Evolutionary conservation across 2,113 vertebrate species (phyloP).

Genomic region (Hippolais icterina): DNA sequence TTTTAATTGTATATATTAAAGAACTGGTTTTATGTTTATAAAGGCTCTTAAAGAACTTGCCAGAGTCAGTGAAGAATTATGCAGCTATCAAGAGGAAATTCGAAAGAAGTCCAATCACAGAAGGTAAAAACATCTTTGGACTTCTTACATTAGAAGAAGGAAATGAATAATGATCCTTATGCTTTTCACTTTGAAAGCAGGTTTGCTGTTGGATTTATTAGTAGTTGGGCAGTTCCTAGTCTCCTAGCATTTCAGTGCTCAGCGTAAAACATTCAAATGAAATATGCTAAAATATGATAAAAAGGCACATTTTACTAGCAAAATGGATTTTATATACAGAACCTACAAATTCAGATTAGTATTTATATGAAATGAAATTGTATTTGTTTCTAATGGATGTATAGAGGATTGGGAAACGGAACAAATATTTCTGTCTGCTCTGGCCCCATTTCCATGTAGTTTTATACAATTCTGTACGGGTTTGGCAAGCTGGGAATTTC

Average conservation of each 20-base stretch:
- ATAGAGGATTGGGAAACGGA: background rate
- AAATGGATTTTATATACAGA: background rate
- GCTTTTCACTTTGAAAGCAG: background rate
- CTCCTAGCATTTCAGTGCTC: background rate
- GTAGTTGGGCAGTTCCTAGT: background rate
- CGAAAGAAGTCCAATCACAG: constrained; percentile 77
- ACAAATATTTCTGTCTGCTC: background rate
- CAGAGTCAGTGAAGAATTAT: constrained; percentile 94
- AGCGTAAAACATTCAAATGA: background rate
- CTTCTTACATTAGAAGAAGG: background rate
- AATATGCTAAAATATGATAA: background rate
- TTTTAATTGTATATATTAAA: constrained; percentile 37
- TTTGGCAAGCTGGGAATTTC: background rate
- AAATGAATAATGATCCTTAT: background rate
- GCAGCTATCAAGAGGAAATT: constrained; percentile 95
- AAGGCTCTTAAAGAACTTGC: constrained; percentile 97
- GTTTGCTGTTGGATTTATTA: background rate
- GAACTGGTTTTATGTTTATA: constrained; percentile 42
- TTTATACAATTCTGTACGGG: background rate
- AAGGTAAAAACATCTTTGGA: constrained; percentile 74
- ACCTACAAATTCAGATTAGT: background rate
- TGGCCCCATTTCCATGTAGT: background rate
- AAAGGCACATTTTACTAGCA: background rate
- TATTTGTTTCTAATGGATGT: background rate
- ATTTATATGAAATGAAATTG: background rate